phyloP scores from a whole-genome alignment of 2,888 invertebrate species.

The Parasteatoda lunata region DNA sequence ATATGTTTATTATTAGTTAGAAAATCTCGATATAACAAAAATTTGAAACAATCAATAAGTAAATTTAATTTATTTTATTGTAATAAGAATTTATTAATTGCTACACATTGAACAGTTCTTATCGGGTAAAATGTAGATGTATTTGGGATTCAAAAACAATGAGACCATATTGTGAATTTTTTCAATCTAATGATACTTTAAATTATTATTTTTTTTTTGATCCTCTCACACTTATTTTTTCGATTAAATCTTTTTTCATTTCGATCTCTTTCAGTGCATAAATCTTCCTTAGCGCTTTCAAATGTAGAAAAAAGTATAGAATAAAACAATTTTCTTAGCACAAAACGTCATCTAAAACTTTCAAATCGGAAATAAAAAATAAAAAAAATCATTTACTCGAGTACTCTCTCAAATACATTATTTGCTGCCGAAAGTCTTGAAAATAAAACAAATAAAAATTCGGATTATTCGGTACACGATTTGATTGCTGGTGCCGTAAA shows the following conservation, averaged over 20 bases:
- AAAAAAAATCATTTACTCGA: conserved; percentile 24
- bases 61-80: no score
- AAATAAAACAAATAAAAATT: conserved; percentile 49
- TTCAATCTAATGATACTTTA: no score
- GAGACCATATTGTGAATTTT: no score
- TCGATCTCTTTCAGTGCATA: conserved; percentile 8
- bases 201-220: neutral
- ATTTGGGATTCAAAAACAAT: no score
- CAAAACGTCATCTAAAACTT: conserved; percentile 21
- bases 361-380: conserved; percentile 7
- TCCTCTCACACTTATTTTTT: neutral
- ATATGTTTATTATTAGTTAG: no score
- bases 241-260: conserved; percentile 2
- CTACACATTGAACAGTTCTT: no score
- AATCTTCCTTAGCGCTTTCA: conserved; percentile 15
- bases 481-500: conserved; percentile 43
- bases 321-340: conserved; percentile 7
- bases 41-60: no score
- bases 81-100: no score
- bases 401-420: conserved; percentile 35
- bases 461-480: conserved; percentile 48
- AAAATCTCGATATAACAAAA: no score
- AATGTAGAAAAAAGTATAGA: neutral
- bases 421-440: conserved; percentile 50
- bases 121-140: no score